Evolutionary conservation across 2,888 invertebrate species (phyloP).

Genomic region (Orchestes rusci): DNA sequence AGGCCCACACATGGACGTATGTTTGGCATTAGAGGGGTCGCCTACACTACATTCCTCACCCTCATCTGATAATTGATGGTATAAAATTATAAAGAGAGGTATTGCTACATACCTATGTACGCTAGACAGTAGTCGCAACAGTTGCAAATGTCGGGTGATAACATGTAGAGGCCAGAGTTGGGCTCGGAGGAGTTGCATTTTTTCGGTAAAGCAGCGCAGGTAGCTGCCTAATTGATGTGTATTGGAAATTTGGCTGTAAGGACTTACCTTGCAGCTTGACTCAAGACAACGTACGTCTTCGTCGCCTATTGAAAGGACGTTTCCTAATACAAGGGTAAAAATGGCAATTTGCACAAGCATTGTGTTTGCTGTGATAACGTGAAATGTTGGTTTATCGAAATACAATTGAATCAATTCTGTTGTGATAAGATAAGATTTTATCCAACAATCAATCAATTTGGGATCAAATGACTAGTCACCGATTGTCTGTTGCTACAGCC

Average conservation of each 20-base stretch:
- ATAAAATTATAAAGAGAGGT: constrained; percentile 1
- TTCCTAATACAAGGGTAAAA: constrained; percentile 4
- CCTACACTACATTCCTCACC: constrained; percentile 46
- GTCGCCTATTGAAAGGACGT: constrained; percentile 9
- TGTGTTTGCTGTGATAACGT: no score
- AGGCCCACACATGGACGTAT: constrained; percentile 53
- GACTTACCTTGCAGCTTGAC: constrained; percentile 18
- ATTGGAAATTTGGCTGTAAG: constrained; percentile 11
- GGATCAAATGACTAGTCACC: no score
- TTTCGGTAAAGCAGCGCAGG: constrained; percentile 19
- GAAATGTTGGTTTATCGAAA: no score
- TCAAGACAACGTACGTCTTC: constrained; percentile 23
- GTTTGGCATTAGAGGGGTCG: constrained; percentile 45
- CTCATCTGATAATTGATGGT: constrained; percentile 29
- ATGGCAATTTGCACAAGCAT: neutral
- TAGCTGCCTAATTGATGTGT: constrained; percentile 14
- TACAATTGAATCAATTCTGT: no score
- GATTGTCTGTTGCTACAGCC: no score
- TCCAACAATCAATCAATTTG: no score
- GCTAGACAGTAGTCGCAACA: constrained; percentile 57
- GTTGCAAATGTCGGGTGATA: constrained; percentile 54
- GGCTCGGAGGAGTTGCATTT: constrained; percentile 44
- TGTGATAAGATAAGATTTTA: no score
- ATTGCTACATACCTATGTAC: constrained; percentile 45
- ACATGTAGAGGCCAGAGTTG: constrained; percentile 48